phyloP scores from a whole-genome alignment of 2,113 vertebrate species.

The Chiloscyllium plagiosum region DNA sequence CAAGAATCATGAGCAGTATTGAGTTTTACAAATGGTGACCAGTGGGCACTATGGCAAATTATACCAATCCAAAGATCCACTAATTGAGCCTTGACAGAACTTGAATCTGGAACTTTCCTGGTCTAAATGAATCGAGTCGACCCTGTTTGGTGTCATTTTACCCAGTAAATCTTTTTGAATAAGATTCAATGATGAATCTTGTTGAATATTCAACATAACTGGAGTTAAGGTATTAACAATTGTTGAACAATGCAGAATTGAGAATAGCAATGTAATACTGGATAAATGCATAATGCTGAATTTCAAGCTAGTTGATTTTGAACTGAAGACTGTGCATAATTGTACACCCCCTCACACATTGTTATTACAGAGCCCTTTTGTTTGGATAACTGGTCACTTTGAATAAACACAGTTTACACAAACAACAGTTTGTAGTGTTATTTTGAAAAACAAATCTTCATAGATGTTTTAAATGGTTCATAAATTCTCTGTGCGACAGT shows the following conservation, averaged over 20 bases:
- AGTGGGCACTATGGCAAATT: background rate
- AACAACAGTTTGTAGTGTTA: constrained; percentile 21
- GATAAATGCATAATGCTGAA: constrained; percentile 27
- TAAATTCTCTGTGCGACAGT: background rate
- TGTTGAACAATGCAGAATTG: constrained; percentile 10
- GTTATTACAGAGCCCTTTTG: constrained; percentile 26
- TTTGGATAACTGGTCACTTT: constrained; percentile 36
- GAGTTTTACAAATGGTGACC: background rate
- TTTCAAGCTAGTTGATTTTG: constrained; percentile 27
- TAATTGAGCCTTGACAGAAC: background rate
- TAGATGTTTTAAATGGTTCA: constrained; percentile 22
- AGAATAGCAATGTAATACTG: background rate
- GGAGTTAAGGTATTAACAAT: background rate
- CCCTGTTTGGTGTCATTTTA: background rate
- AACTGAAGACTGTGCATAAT: constrained; percentile 24
- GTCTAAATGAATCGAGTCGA: background rate
- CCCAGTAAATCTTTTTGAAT: background rate
- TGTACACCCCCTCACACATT: constrained; percentile 28
- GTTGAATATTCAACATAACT: background rate
- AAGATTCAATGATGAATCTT: background rate
- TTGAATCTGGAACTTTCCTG: background rate
- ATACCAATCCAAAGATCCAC: background rate
- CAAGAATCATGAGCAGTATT: too few relatives aligned
- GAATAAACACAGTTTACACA: constrained; percentile 21
- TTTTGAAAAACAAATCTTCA: constrained; percentile 23